Evolutionary conservation across 2,113 vertebrate species (phyloP), one percentile per base, ranked within the genome.

Genomic region (Anthoscopus minutus): DNA sequence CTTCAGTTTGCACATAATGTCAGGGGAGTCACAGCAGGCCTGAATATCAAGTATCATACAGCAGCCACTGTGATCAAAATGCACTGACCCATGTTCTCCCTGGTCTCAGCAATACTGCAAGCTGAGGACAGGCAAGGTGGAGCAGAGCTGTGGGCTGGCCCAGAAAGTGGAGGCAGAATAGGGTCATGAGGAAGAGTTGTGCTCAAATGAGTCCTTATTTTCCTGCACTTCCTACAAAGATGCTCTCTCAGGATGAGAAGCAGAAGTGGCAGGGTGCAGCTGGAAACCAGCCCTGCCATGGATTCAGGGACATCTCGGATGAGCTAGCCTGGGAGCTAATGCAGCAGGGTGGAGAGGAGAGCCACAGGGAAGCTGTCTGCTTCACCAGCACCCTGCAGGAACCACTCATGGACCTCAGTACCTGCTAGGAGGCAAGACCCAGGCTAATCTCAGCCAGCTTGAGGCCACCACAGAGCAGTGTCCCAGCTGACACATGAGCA

Each of bases 21-120:
- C 83, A 88, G 51, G 24, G 38, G 38, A 93, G 58, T 58, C 67
- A 70, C 1, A 61, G 48, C 45, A 84, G 31, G 61, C 24, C 53
- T 57, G 81, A 88, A 92, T 67, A n/a, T 40, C 47, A 74, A 57
- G 30, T 22, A 51, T 4, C 7, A 1, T 6, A 71, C 9, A 50
- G 58, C 54, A 90, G 73, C 53, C 16, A 24, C 25, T 62, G 71
- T 31, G 35, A 82, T 69, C 37, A 61, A 70, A 92, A 89, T 12
- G 60, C 62, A 73, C 30, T 16, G 38, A 72, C 8, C 28, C 28
- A 3, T 7, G 11, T n/a, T 81, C 35, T 51, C 65, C 56, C 15
- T 2, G 11, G 12, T 37, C 44, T 30, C 6, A 42, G 69, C 0
- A 0, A 56, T 38, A 48, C 42, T 50, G 30, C 1, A 3, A 42